A percentile compares a stretch with the other conserved stretches of the same genome.
These are phyloP conservation scores for Branchipolynoe longqiensis DNA, from an alignment of 2,888 invertebrate genomes.

Conservation along the genomic window DNA sequence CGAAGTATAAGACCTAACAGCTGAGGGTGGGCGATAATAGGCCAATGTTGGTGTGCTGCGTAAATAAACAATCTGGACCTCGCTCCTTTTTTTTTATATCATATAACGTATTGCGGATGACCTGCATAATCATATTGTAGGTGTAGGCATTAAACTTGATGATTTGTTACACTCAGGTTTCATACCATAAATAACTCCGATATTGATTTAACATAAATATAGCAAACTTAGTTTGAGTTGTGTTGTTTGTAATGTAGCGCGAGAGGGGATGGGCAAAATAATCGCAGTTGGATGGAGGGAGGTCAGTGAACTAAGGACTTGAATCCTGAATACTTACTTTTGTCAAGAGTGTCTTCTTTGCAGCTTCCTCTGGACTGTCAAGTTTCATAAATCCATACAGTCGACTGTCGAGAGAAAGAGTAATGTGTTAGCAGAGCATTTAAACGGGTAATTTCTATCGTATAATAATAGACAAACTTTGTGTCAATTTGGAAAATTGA, in stretches of 20 bases:
- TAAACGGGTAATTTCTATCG: neutral
- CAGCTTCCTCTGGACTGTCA: conserved; percentile 89
- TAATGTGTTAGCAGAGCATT: neutral
- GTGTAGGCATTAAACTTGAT: too few relatives aligned
- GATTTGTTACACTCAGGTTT: too few relatives aligned
- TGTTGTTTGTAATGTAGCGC: neutral
- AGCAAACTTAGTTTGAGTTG: too few relatives aligned
- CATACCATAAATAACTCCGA: too few relatives aligned
- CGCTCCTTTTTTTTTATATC: too few relatives aligned
- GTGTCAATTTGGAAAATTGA: neutral
- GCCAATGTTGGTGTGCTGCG: neutral
- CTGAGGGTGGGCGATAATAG: neutral
- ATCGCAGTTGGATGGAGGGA: neutral
- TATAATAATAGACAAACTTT: neutral
- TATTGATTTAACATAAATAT: too few relatives aligned
- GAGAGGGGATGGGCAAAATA: conserved; percentile 30
- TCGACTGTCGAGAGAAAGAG: conserved; percentile 88
- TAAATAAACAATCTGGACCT: too few relatives aligned
- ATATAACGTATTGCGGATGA: too few relatives aligned
- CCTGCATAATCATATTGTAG: too few relatives aligned
- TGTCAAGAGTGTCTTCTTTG: conserved; percentile 90
- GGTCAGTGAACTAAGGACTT: too few relatives aligned
- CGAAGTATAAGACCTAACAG: too few relatives aligned
- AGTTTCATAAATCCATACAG: conserved; percentile 94
- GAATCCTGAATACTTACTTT: too few relatives aligned